These are phyloP conservation scores for Acanthosepion esculentum DNA, from an alignment of 2,888 invertebrate species.

Conservation along the genomic window DNA sequence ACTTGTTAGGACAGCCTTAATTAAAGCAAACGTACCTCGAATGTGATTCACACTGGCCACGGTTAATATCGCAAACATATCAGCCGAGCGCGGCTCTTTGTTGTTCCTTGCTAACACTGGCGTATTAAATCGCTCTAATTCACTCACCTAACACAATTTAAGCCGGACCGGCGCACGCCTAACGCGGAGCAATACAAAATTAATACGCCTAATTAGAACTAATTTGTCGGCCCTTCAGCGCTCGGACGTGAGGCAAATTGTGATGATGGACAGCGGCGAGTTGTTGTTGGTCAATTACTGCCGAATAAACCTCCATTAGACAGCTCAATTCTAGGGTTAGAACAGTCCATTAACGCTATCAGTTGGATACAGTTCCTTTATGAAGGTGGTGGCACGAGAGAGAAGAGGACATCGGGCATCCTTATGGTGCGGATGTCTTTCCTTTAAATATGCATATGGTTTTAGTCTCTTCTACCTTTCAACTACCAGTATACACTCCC, in stretches of 20 bases:
- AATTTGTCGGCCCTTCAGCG: conserved; percentile 33
- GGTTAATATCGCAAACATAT: conserved; percentile 33
- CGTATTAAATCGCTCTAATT: conserved; percentile 4
- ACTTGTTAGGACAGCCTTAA: conserved; percentile 33
- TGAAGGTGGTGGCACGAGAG: neutral
- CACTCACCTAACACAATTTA: conserved; percentile 33
- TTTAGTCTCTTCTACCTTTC: neutral
- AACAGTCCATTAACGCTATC: conserved; percentile 23
- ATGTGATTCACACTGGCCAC: conserved; percentile 22
- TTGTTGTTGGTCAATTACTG: conserved; percentile 33
- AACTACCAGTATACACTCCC: neutral
- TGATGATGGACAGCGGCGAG: conserved; percentile 33
- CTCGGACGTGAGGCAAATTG: conserved; percentile 23
- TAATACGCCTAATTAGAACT: conserved; percentile 33
- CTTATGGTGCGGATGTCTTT: neutral
- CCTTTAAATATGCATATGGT: neutral
- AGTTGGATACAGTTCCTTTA: neutral
- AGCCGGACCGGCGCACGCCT: conserved; percentile 23
- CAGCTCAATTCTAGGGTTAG: conserved; percentile 21
- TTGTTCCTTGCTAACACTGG: conserved; percentile 33
- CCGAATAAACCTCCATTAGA: conserved; percentile 23
- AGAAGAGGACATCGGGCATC: neutral
- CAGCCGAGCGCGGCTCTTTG: conserved; percentile 33
- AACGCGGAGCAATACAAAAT: conserved; percentile 33
- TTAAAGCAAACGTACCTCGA: conserved; percentile 33